Evolutionary conservation across 2,113 vertebrate species (phyloP).

Genomic region (Antechinus stuartii): DNA sequence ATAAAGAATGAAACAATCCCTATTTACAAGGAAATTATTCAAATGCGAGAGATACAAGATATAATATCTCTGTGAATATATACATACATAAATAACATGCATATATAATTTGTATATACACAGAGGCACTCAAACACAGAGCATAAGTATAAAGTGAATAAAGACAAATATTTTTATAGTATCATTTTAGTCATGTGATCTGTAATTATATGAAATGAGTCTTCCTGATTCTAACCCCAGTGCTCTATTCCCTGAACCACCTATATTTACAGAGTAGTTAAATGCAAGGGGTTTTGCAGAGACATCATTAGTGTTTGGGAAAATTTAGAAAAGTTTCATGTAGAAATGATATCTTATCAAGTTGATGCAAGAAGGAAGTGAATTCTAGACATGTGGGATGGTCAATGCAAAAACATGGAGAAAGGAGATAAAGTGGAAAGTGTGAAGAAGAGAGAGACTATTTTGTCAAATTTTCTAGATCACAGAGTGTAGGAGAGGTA

Average conservation of each 20-base stretch:
- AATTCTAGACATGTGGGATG: background rate
- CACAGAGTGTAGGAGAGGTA: background rate
- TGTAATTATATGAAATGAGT: no score
- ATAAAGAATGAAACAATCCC: background rate
- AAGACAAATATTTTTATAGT: no score
- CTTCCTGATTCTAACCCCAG: rapidly evolving
- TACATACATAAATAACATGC: background rate
- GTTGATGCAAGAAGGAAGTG: background rate
- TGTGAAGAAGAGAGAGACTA: background rate
- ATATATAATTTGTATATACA: background rate
- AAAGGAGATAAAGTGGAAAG: background rate
- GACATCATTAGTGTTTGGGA: background rate
- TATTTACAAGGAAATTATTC: background rate
- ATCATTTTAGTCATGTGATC: no score
- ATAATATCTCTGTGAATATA: background rate
- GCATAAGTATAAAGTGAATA: no score
- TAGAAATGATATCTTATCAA: background rate
- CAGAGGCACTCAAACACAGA: background rate
- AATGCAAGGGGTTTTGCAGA: background rate
- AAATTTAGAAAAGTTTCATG: background rate
- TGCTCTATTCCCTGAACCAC: no score
- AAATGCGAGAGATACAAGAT: background rate
- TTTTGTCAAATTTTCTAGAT: background rate
- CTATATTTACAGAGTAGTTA: no score
- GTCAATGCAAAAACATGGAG: background rate